Base-by-base conservation (phyloP, 2,113 vertebrate genomes). In the Gasterosteus aculeatus region DNA sequence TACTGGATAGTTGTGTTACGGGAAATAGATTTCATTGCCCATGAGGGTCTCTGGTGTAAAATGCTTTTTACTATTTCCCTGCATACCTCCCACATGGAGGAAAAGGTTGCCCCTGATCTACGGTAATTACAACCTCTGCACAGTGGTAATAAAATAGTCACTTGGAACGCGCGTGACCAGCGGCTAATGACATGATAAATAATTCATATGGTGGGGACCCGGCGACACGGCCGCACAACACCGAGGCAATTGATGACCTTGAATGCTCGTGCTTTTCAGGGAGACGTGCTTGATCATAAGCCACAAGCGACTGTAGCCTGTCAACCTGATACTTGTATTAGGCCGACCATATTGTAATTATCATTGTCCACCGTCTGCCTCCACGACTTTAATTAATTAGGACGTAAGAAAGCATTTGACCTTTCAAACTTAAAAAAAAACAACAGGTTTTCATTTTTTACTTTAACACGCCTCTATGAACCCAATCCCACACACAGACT, bases 111-210 rank as follows among this genome's bases (percentile, higher is more conserved):
- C n/a, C 51, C 51, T 26, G 51, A 26, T n/a, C 41, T 60, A 15
- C 14, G 19, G 18, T 19, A 42, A 35, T 29, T 35, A 46, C 31
- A 75, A 59, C 8, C n/a, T 66, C 41, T 41, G 66, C 44, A 16
- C 10, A 1, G n/a, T 38, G 41, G 31, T 7, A 71, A 67, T 31
- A 42, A 78, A 70, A 71, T 38, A 60, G 81, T 15, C 62, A 64
- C 70, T 53, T 10, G 11, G 31, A 72, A 14, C 19, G 39, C 16
- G 51, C 33, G 42, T 33, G 42, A 16, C 31, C n/a, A 51, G 66
- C 61, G 42, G 49, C 57, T 76, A 72, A 77, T 38, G 38, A 64
- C 64, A 75, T 38, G 38, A 72, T 81, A 42, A 83, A 70, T 80
- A 57, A 64, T 81, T 77, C 33, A 69, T 16, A 56, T 41, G 15